Conservation (phyloP, 2,797 vertebrate genomes). For the Myiotriccus ornatus region DNA sequence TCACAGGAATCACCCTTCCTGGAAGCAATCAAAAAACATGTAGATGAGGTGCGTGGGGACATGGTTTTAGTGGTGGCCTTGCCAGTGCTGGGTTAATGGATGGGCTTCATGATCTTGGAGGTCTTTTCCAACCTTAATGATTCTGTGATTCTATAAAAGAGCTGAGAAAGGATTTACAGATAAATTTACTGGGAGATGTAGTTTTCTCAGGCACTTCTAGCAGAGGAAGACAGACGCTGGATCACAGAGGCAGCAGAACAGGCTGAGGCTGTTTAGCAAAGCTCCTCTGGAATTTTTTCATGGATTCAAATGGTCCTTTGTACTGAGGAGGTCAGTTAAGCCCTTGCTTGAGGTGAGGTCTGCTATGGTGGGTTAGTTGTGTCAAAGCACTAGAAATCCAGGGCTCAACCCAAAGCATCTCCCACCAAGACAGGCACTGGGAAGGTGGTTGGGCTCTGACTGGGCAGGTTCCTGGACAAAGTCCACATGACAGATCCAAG, state of each 20-base stretch:
- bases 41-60: background rate
- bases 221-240: background rate
- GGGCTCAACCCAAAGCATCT: background rate
- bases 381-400: background rate
- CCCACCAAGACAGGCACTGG: background rate
- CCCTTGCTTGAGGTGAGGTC: background rate
- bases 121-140: background rate
- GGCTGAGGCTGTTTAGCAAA: background rate
- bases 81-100: background rate
- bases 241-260: background rate
- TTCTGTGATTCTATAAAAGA: background rate
- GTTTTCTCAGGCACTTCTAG: background rate
- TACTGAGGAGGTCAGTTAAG: background rate
- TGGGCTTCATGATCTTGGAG: background rate
- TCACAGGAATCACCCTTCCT: background rate
- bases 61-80: background rate
- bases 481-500: rapidly evolving
- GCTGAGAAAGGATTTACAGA: background rate
- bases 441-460: background rate
- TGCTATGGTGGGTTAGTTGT: background rate
- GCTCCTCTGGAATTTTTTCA: background rate
- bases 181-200: background rate
- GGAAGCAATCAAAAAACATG: background rate
- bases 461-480: background rate
- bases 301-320: background rate